phyloP scores from a whole-genome alignment of 2,888 invertebrate species.

The Allophyes oxyacanthae region DNA sequence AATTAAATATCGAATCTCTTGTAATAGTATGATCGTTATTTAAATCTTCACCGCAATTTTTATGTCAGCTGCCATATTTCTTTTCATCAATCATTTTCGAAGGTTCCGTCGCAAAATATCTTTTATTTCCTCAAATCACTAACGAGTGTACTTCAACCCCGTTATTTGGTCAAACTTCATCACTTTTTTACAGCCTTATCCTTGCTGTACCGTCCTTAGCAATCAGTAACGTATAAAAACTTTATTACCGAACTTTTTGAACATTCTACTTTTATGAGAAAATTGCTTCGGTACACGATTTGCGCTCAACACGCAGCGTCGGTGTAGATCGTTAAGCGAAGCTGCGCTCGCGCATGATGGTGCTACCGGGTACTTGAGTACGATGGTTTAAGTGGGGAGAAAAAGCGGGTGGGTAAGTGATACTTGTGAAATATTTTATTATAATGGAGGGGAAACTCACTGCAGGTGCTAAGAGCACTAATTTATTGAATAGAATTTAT shows the following conservation, averaged over 20 bases:
- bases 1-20: neutral
- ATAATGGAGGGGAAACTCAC: slow-evolving; percentile 2
- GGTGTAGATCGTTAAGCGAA: slow-evolving; percentile 63
- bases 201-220: slow-evolving; percentile 9
- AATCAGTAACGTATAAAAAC: slow-evolving; percentile 40
- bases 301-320: slow-evolving; percentile 58
- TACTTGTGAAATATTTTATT: slow-evolving; percentile 29
- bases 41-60: neutral
- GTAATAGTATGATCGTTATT: neutral
- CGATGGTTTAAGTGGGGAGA: slow-evolving; percentile 40
- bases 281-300: slow-evolving; percentile 61
- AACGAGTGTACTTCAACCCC: slow-evolving; percentile 24
- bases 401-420: slow-evolving; percentile 38
- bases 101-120: slow-evolving; percentile 14
- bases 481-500: neutral
- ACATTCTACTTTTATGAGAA: slow-evolving; percentile 52
- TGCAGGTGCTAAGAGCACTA: slow-evolving; percentile 12
- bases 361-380: slow-evolving; percentile 61
- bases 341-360: slow-evolving; percentile 56
- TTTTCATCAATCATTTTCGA: slow-evolving; percentile 10
- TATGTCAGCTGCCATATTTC: neutral
- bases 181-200: slow-evolving; percentile 34
- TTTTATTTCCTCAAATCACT: slow-evolving; percentile 28
- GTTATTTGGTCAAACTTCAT: slow-evolving; percentile 44
- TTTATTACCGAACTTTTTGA: slow-evolving; percentile 41